phyloP scores from a whole-genome alignment of 2,113 vertebrate species.

The Ptyas mucosa region DNA sequence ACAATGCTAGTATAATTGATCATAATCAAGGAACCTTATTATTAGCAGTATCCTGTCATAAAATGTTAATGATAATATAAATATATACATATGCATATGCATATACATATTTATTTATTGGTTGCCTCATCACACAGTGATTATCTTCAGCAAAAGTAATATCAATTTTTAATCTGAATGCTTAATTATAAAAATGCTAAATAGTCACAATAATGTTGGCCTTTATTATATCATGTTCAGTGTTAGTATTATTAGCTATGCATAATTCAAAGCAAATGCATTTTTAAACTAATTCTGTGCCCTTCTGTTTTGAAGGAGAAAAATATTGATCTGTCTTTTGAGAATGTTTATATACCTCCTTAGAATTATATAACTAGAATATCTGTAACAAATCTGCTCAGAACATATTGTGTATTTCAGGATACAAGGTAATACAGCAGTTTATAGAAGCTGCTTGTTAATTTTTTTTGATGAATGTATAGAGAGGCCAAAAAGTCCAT shows the following conservation, averaged over 20 bases:
- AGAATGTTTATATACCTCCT: slow-evolving; percentile 51
- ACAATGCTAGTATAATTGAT: background rate
- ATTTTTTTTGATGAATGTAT: slow-evolving; percentile 75
- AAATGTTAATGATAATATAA: background rate
- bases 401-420: slow-evolving; percentile 51
- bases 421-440: slow-evolving; percentile 55
- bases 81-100: background rate
- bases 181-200: slow-evolving; percentile 26
- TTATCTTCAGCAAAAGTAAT: background rate
- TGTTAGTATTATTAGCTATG: slow-evolving; percentile 46
- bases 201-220: slow-evolving; percentile 21
- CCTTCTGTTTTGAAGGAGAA: slow-evolving; percentile 38
- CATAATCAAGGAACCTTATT: background rate
- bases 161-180: background rate
- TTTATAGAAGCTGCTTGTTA: slow-evolving; percentile 69
- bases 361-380: slow-evolving; percentile 52
- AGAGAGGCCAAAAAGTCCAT: slow-evolving; percentile 68
- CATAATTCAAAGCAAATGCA: slow-evolving; percentile 52
- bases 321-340: slow-evolving; percentile 30
- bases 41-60: background rate
- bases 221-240: slow-evolving; percentile 14
- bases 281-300: slow-evolving; percentile 48
- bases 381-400: slow-evolving; percentile 52
- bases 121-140: background rate
- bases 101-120: background rate